These are phyloP conservation scores for Emys orbicularis DNA, from an alignment of 2,797 vertebrate species.

Conservation along the genomic window DNA sequence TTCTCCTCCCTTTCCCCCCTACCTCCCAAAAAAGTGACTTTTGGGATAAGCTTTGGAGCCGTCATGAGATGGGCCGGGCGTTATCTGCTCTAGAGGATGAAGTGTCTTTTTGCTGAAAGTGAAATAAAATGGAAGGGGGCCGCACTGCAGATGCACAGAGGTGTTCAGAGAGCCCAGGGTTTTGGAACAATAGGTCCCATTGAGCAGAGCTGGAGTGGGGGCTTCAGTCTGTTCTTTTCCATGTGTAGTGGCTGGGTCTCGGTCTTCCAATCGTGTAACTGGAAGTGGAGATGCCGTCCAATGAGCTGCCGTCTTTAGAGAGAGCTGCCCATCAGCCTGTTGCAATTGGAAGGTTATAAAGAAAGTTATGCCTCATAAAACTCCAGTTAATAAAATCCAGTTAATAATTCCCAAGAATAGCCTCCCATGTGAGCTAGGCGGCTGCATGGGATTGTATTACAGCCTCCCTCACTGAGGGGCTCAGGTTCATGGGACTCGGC, in stretches of 20 bases:
- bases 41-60: slow-evolving; percentile 13
- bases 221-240: neutral
- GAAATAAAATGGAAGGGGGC: neutral
- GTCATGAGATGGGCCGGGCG: neutral
- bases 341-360: neutral
- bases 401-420: slow-evolving; percentile 48
- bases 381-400: neutral
- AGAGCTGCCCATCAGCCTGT: neutral
- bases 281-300: neutral
- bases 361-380: slow-evolving; percentile 22
- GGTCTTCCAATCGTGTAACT: neutral
- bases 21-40: neutral
- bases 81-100: neutral
- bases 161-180: neutral
- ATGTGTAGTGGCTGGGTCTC: accelerated
- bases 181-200: accelerated
- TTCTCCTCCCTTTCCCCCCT: slow-evolving; percentile 13
- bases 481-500: neutral
- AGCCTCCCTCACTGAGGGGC: accelerated
- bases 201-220: neutral
- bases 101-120: neutral
- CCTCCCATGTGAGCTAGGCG: neutral
- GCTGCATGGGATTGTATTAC: neutral
- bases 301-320: neutral
- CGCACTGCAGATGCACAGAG: neutral